Evolutionary conservation across 2,888 invertebrate species (phyloP).

Genomic region (Hetaerina titia): DNA sequence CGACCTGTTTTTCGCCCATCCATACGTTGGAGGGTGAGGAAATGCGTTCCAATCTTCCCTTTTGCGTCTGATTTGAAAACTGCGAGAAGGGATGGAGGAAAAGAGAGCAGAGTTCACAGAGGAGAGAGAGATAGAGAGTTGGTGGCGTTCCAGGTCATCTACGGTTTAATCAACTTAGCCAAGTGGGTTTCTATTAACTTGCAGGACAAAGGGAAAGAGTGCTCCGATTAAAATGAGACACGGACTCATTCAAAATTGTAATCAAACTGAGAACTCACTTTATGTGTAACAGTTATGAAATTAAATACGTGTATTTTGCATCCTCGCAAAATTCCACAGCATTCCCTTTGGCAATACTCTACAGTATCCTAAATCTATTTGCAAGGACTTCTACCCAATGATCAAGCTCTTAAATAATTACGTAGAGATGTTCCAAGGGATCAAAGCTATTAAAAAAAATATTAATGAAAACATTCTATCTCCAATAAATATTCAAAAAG

Average conservation of each 20-base stretch:
- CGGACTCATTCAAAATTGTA: background rate
- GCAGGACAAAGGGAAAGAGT: background rate
- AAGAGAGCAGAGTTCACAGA: background rate
- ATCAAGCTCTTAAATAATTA: no score
- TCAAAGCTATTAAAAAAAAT: no score
- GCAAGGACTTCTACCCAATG: no score
- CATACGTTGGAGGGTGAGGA: background rate
- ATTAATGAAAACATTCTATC: no score
- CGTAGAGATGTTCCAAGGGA: no score
- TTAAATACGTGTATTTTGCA: background rate
- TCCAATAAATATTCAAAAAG: no score
- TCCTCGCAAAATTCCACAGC: no score
- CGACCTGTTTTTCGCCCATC: conserved; percentile 29
- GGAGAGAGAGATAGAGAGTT: background rate
- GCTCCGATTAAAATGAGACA: background rate
- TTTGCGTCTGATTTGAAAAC: conserved; percentile 46
- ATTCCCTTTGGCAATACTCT: no score
- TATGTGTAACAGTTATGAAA: background rate
- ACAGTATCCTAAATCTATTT: no score
- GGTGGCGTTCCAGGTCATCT: conserved; percentile 4
- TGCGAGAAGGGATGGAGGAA: background rate
- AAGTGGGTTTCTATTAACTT: background rate
- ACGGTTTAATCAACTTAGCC: conserved; percentile 36
- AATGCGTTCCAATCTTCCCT: conserved; percentile 4
- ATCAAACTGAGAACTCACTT: background rate